These are phyloP conservation scores for Zaprionus capensis DNA, from an alignment of 1,140 invertebrate species.

Conservation along the genomic window DNA sequence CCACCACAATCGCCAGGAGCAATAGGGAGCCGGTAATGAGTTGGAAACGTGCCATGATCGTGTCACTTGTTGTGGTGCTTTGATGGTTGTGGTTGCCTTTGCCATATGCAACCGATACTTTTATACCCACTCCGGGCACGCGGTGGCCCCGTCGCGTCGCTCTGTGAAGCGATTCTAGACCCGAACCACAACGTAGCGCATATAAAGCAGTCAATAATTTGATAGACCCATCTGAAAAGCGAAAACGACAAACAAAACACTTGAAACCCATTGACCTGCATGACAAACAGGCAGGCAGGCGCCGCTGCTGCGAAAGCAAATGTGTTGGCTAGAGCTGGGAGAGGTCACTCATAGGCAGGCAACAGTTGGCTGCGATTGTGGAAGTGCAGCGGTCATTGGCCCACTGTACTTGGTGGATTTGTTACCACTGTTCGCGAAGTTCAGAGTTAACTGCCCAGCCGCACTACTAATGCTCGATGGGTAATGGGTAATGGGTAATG, in stretches of 20 bases:
- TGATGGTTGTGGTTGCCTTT: constrained; percentile 51
- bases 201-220: constrained; percentile 67
- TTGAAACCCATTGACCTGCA: constrained; percentile 62
- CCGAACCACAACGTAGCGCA: constrained; percentile 41
- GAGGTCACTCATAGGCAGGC: not conserved
- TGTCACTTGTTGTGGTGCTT: constrained; percentile 51
- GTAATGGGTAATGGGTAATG: constrained; percentile 66
- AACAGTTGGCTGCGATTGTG: not conserved
- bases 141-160: constrained; percentile 40
- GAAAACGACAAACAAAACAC: constrained; percentile 27
- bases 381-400: constrained; percentile 4
- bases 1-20: constrained; percentile 60
- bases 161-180: constrained; percentile 58
- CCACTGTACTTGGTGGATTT: constrained; percentile 15
- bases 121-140: constrained; percentile 44
- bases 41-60: constrained; percentile 73
- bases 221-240: constrained; percentile 35
- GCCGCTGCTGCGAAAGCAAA: constrained; percentile 24
- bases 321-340: constrained; percentile 8
- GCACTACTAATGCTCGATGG: constrained; percentile 48
- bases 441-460: constrained; percentile 46
- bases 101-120: constrained; percentile 66
- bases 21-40: constrained; percentile 53
- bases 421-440: constrained; percentile 29
- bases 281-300: constrained; percentile 55